Conservation (phyloP, 2,888 invertebrate species). For the Notodonta dromedarius region DNA sequence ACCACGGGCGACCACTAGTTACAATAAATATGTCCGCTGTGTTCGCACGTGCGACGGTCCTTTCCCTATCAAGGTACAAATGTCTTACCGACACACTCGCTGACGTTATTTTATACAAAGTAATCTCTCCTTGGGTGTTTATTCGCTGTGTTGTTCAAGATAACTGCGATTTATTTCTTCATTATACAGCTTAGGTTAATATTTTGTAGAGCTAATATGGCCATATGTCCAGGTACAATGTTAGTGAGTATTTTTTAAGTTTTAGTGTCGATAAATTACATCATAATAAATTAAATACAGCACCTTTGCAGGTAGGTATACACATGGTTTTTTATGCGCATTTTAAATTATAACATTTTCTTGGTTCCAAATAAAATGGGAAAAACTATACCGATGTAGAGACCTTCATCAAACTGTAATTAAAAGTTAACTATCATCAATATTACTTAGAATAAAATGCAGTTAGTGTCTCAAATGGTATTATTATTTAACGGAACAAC, state of each 20-base stretch:
- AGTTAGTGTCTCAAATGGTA: background rate
- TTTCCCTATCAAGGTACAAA: slow-evolving; percentile 77
- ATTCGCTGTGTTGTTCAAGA: slow-evolving; percentile 38
- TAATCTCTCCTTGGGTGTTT: slow-evolving; percentile 65
- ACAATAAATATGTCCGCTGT: slow-evolving; percentile 80
- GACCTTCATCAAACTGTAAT: no score
- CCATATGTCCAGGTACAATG: background rate
- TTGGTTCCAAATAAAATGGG: no score
- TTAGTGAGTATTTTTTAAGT: background rate
- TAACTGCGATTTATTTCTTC: slow-evolving; percentile 45
- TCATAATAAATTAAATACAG: no score
- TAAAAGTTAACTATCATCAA: no score
- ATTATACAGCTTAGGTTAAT: slow-evolving; percentile 22
- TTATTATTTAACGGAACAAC: slow-evolving; percentile 7
- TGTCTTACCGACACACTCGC: slow-evolving; percentile 53
- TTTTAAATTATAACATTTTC: no score
- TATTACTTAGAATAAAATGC: no score
- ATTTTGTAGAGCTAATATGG: background rate
- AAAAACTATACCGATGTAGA: no score
- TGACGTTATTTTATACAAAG: slow-evolving; percentile 70
- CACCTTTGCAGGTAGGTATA: no score
- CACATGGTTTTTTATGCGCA: no score
- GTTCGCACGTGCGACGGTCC: slow-evolving; percentile 76
- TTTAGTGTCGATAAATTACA: no score
- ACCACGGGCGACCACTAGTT: slow-evolving; percentile 34